Conservation (phyloP, 2,888 invertebrate genomes). For the Rapana venosa region DNA sequence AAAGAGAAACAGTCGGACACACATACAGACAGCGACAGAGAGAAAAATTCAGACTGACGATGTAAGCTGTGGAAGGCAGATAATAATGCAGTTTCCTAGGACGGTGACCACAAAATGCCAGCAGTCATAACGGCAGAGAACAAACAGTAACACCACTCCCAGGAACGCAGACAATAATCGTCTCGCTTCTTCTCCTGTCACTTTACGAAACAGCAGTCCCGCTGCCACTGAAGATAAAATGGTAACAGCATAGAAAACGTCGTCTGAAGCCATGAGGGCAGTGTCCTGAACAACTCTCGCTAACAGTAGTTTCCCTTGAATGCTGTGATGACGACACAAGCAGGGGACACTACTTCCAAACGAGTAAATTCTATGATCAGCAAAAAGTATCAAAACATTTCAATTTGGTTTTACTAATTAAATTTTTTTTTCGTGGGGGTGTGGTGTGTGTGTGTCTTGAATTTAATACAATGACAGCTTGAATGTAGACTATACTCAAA, state of each 20-base stretch:
- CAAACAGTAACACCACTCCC: constrained; percentile 60
- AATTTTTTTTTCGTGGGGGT: not conserved
- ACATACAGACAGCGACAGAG: not conserved
- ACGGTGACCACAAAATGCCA: constrained; percentile 68
- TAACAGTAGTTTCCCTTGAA: constrained; percentile 34
- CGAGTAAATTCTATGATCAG: not conserved
- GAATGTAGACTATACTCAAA: no score
- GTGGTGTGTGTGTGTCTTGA: not conserved
- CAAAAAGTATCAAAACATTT: not conserved
- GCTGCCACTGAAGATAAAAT: constrained; percentile 66
- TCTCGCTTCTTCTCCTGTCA: constrained; percentile 54
- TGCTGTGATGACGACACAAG: not conserved
- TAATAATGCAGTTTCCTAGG: constrained; percentile 63
- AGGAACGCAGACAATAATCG: constrained; percentile 57
- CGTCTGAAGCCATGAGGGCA: constrained; percentile 60
- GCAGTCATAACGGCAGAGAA: constrained; percentile 63
- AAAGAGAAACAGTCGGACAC: not conserved
- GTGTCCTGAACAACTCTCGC: not conserved
- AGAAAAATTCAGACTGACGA: constrained; percentile 21
- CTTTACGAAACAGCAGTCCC: constrained; percentile 62
- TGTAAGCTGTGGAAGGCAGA: constrained; percentile 1
- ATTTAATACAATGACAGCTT: no score
- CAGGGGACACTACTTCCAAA: not conserved
- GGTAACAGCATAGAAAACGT: constrained; percentile 67
- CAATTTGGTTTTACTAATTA: not conserved